Evolutionary conservation across 2,113 vertebrate genomes (phyloP), one percentile per base, ranked within the genome.

Genomic region (Boleophthalmus pectinirostris): DNA sequence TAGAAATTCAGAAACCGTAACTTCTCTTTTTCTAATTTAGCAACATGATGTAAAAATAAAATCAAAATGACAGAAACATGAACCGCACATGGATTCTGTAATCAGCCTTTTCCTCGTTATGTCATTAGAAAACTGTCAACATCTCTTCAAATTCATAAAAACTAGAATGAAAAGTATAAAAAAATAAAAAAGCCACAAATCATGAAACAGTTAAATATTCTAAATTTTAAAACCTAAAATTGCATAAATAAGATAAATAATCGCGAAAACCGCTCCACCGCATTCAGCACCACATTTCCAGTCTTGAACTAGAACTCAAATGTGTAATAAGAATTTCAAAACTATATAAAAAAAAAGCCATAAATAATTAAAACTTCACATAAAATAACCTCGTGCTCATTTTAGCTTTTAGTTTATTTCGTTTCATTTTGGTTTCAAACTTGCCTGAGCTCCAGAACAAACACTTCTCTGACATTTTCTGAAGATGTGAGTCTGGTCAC

Each of bases 231-330:
- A 64, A 64, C 10, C 61, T 64, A 64, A n/a, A 64, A 14, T 64
- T 64, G 61, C 61, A 64, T 64, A 38, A 64, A n/a, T 64, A 21
- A 43, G 61, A 64, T 64, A 38, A 64, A 64, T 43, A 38, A 64
- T 1, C 29, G 9, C 12, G 7, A 12, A 35, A 20, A 16, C 25
- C 1, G 1, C 53, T 58, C 23, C 16, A 49, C 13, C 56, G 9
- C 54, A 13, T 10, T 24, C 5, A 29, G 24, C 38, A 43, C 38
- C 38, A 43, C 38, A 38, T 38, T 1, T 38, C 35, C 35, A 38
- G 6, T 7, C 6, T 5, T 38, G 6, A 38, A 38, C 35, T 9
- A 43, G 9, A 43, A 43, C 38, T 43, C 38, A 43, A 43, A 8
- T 43, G 8, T 43, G 10, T 43, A 43, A 43, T 43, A 11, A 43